phyloP scores from a whole-genome alignment of 2,888 invertebrate genomes.

The Sylvicola fuscatus region DNA sequence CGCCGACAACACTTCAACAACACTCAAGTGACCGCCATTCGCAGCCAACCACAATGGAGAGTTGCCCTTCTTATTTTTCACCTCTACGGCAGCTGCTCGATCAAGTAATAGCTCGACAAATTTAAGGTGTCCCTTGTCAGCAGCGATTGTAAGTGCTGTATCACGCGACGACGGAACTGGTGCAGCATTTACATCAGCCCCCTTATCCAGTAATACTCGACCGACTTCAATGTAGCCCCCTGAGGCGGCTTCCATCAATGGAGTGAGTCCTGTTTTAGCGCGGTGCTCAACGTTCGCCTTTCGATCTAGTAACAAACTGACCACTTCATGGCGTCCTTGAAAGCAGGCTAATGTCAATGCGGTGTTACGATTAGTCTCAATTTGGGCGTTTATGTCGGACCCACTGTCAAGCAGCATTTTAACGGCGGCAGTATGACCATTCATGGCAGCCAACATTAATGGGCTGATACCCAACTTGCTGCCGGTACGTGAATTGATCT shows the following conservation, averaged over 20 bases:
- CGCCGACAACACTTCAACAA: slow-evolving; percentile 83
- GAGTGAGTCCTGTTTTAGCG: slow-evolving; percentile 96
- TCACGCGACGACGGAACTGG: slow-evolving; percentile 96
- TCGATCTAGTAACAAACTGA: slow-evolving; percentile 82
- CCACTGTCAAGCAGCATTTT: slow-evolving; percentile 90
- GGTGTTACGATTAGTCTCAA: slow-evolving; percentile 97
- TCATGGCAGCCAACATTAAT: slow-evolving; percentile 98
- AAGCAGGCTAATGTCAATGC: slow-evolving; percentile 97
- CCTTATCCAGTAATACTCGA: slow-evolving; percentile 81
- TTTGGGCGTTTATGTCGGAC: slow-evolving; percentile 98
- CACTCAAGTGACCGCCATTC: slow-evolving; percentile 91
- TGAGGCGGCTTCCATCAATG: slow-evolving; percentile 98
- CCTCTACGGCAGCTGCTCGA: slow-evolving; percentile 81
- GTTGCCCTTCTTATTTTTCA: slow-evolving; percentile 98
- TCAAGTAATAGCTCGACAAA: slow-evolving; percentile 67
- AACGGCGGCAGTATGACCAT: slow-evolving; percentile 90
- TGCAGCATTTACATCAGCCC: slow-evolving; percentile 96
- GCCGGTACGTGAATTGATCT: slow-evolving; percentile 94
- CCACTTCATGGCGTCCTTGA: slow-evolving; percentile 97
- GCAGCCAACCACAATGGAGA: slow-evolving; percentile 96
- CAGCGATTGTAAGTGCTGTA: slow-evolving; percentile 96
- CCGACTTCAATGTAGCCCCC: slow-evolving; percentile 99
- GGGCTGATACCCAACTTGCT: slow-evolving; percentile 97
- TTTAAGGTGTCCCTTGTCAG: slow-evolving; percentile 97
- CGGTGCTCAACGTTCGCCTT: slow-evolving; percentile 98